Conservation (phyloP, 2,797 vertebrate genomes). For the Setipinna tenuifilis region DNA sequence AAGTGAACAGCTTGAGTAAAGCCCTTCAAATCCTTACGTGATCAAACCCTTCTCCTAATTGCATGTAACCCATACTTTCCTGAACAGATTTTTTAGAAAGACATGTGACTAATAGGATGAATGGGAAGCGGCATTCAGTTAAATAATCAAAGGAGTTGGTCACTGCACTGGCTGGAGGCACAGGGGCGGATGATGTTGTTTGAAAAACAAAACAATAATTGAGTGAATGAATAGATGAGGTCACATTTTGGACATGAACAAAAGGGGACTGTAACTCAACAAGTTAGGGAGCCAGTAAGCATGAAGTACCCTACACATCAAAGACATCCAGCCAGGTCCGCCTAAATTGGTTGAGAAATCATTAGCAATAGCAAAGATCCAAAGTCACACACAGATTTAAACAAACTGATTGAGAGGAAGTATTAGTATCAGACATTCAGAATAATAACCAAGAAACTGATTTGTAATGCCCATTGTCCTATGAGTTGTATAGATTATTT, state of each 20-base stretch:
- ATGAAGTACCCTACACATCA: neutral
- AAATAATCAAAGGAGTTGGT: neutral
- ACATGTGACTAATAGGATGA: neutral
- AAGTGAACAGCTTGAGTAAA: too few species aligned
- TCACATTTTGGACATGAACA: conserved; percentile 10
- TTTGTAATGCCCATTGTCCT: neutral
- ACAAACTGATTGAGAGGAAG: neutral
- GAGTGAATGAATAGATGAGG: neutral
- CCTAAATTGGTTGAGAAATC: neutral
- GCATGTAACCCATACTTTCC: neutral
- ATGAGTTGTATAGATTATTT: neutral
- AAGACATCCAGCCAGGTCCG: neutral
- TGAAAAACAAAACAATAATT: neutral
- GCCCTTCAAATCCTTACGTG: too few species aligned
- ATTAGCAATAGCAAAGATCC: neutral
- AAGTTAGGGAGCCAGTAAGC: neutral
- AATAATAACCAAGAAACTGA: neutral
- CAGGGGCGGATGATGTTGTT: neutral
- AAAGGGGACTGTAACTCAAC: neutral
- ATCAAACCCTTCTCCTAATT: neutral
- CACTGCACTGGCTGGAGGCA: neutral
- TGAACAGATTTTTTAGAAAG: neutral
- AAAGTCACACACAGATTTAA: neutral
- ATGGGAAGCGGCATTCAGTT: neutral
- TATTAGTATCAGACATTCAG: neutral